Conservation (phyloP, 2,888 invertebrate genomes). For the Eubasilissa splendida region DNA sequence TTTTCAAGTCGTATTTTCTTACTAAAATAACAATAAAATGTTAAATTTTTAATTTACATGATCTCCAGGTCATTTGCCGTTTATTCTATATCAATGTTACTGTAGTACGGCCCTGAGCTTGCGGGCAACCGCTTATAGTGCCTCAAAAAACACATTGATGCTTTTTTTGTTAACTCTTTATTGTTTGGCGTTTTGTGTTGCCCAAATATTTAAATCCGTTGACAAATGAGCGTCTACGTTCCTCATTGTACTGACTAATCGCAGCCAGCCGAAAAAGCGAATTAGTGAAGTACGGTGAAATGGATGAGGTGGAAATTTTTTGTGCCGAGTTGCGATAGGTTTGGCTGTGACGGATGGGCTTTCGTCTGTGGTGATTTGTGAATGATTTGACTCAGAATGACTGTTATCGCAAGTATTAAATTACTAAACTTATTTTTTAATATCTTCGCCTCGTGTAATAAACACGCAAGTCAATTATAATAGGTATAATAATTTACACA, state of each 20-base stretch:
- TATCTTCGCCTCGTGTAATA: no score
- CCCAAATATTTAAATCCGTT: constrained; percentile 31
- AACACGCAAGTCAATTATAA: no score
- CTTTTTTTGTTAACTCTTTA: constrained; percentile 10
- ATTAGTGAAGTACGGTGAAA: constrained; percentile 21
- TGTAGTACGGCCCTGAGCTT: not conserved
- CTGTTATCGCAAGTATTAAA: no score
- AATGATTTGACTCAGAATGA: constrained; percentile 7
- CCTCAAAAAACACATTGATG: constrained; percentile 7
- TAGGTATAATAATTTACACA: no score
- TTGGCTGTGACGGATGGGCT: constrained; percentile 28
- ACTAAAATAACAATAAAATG: no score
- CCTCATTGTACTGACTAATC: constrained; percentile 42
- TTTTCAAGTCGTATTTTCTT: no score
- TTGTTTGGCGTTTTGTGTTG: constrained; percentile 1
- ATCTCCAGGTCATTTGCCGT: no score
- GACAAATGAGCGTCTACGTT: constrained; percentile 48
- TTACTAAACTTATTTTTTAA: no score
- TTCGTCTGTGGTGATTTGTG: constrained; percentile 8
- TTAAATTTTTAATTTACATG: no score
- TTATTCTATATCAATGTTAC: no score
- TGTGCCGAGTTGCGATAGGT: constrained; percentile 4
- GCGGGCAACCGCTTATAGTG: not conserved
- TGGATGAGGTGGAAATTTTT: not conserved
- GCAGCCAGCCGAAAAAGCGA: constrained; percentile 22